These are phyloP conservation scores for Aradus depressus DNA, from an alignment of 2,888 invertebrate genomes.

Conservation along the genomic window DNA sequence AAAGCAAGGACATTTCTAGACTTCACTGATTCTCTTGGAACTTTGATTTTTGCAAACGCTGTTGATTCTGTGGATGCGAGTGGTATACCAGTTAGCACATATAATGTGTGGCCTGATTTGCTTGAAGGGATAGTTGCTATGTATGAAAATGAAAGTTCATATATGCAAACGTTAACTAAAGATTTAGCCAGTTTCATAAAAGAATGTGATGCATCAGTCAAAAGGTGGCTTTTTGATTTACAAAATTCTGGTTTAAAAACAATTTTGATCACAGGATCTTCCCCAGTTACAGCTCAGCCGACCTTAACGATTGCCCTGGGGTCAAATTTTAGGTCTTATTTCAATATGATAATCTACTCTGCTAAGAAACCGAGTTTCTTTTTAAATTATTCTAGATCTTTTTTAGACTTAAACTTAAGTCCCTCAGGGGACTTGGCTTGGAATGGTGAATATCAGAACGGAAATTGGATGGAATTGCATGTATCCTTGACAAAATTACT, in stretches of 20 bases:
- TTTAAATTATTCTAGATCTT: slow-evolving; percentile 42
- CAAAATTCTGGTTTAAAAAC: slow-evolving; percentile 42
- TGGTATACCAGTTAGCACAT: slow-evolving; percentile 31
- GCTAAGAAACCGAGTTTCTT: slow-evolving; percentile 65
- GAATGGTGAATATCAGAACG: slow-evolving; percentile 45
- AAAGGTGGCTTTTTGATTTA: slow-evolving; percentile 49
- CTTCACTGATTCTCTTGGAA: slow-evolving; percentile 55
- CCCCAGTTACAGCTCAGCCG: slow-evolving; percentile 54
- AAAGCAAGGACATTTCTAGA: slow-evolving; percentile 54
- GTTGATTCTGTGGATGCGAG: slow-evolving; percentile 47
- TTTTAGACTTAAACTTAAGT: slow-evolving; percentile 36
- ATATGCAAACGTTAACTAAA: slow-evolving; percentile 47
- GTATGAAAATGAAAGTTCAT: slow-evolving; percentile 50
- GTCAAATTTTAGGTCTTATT: slow-evolving; percentile 49
- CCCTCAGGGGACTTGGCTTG: slow-evolving; percentile 37
- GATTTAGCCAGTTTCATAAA: slow-evolving; percentile 48
- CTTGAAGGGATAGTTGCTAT: slow-evolving; percentile 48
- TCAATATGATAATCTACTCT: slow-evolving; percentile 53
- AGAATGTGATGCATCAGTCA: slow-evolving; percentile 42
- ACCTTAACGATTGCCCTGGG: slow-evolving; percentile 52
- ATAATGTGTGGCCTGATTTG: slow-evolving; percentile 51
- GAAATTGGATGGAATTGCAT: slow-evolving; percentile 48
- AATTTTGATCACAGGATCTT: slow-evolving; percentile 57
- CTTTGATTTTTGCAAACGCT: slow-evolving; percentile 52
- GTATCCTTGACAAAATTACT: slow-evolving; percentile 39